Evolutionary conservation across 2,113 vertebrate species (phyloP), one percentile per base, ranked within the genome.

Genomic region (Ranitomeya variabilis): DNA sequence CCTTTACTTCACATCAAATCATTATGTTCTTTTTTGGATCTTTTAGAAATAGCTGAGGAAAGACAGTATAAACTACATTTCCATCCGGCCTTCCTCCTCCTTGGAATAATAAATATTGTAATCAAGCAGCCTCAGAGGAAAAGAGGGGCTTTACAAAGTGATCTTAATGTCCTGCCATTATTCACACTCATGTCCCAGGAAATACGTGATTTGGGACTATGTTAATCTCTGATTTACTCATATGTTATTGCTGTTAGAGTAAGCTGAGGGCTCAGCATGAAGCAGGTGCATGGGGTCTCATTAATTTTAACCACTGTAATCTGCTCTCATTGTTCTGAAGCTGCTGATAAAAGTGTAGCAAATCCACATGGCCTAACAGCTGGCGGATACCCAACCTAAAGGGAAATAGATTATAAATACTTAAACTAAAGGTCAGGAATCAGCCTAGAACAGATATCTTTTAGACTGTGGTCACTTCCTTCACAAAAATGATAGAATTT

Each of bases 241-340:
- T 89, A 76, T 89, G 87, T 89, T 78, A 59, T 89, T 55, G 87
- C 87, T 85, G 81, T 37, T 85, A 79, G 82, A 57, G 51, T 79
- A 89, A 85, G 57, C 73, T 67, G 82, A 79, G 37, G 51, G 13
- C 81, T 84, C 87, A 78, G 74, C 81, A 79, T 82, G 87, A 79
- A 76, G 45, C 82, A 85, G 62, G 87, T 85, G 71, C 73, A 89
- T 77, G 74, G 73, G 87, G 87, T 79, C 87, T 89, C 87, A 89
- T 89, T 89, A 89, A 89, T 85, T 89, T 89, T 89, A 89, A 89
- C 87, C 87, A 89, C 82, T 89, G 87, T 89, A 89, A 89, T 89
- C 87, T 89, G 73, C 76, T 85, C 85, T 79, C 82, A 89, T 89
- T 89, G 87, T 89, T 88, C 87, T 78, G 23, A 45, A 66, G 76